A percentile compares a stretch with the other conserved stretches of the same genome.
Conservation (phyloP, 2,113 vertebrate species). For the Calypte anna region DNA sequence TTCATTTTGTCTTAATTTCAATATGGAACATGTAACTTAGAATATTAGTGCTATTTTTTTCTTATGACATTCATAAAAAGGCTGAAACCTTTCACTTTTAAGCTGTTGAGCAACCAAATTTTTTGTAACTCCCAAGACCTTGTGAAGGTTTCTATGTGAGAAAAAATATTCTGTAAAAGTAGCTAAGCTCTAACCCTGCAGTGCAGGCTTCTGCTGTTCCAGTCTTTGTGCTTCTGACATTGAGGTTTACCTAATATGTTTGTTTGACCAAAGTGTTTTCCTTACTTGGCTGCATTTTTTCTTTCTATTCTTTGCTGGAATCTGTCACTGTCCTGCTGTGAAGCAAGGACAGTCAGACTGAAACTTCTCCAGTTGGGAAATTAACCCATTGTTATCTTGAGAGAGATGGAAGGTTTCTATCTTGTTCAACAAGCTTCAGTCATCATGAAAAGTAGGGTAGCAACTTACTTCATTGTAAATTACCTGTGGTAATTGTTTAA, state of each 20-base stretch:
- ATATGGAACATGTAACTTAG: neutral
- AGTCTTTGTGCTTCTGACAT: neutral
- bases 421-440: neutral
- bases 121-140: neutral
- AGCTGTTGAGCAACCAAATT: neutral
- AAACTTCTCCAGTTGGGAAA: neutral
- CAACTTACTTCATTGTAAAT: neutral
- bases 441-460: neutral
- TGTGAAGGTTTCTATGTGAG: neutral
- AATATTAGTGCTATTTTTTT: neutral
- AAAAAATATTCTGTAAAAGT: neutral
- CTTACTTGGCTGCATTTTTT: slow-evolving; percentile 41
- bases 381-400: neutral
- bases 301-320: neutral
- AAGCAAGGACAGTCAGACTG: slow-evolving; percentile 15
- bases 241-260: slow-evolving; percentile 20
- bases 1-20: neutral
- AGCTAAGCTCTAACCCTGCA: neutral
- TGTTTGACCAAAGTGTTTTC: slow-evolving; percentile 11
- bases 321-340: slow-evolving; percentile 27
- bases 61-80: neutral
- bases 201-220: neutral
- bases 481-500: neutral
- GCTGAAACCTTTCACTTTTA: neutral
- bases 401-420: neutral